phyloP scores from a whole-genome alignment of 2,113 vertebrate species.

The Anolis sagrei region DNA sequence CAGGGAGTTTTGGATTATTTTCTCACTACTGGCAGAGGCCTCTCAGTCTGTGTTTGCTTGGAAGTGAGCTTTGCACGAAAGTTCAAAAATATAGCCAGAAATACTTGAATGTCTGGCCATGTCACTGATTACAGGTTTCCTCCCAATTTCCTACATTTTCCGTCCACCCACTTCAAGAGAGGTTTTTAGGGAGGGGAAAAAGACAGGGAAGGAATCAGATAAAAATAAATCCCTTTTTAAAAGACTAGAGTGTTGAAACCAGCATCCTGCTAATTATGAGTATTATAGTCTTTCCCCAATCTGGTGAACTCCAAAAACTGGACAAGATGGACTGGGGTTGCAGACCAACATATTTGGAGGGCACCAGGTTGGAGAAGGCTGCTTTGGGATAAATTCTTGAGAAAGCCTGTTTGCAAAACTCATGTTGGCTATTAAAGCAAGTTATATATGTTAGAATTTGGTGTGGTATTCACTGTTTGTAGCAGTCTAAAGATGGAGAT shows the following conservation, averaged over 20 bases:
- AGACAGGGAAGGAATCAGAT: neutral
- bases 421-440: neutral
- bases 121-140: neutral
- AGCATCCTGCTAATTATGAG: too few species aligned
- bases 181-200: neutral
- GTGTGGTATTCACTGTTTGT: neutral
- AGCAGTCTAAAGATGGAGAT: neutral
- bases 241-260: neutral
- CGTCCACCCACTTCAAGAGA: neutral
- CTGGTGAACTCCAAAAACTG: neutral
- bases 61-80: neutral
- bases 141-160: neutral
- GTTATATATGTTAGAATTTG: too few species aligned
- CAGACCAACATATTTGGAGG: neutral
- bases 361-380: too few species aligned
- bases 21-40: neutral
- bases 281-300: neutral
- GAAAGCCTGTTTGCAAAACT: neutral
- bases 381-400: neutral
- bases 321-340: neutral
- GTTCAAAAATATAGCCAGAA: constrained; percentile 3
- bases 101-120: constrained; percentile 3
- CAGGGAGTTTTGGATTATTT: neutral
- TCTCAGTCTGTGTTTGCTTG: neutral
- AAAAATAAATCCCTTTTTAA: neutral